Evolutionary conservation across 2,888 invertebrate species (phyloP).

Genomic region (Camponotus fellah): DNA sequence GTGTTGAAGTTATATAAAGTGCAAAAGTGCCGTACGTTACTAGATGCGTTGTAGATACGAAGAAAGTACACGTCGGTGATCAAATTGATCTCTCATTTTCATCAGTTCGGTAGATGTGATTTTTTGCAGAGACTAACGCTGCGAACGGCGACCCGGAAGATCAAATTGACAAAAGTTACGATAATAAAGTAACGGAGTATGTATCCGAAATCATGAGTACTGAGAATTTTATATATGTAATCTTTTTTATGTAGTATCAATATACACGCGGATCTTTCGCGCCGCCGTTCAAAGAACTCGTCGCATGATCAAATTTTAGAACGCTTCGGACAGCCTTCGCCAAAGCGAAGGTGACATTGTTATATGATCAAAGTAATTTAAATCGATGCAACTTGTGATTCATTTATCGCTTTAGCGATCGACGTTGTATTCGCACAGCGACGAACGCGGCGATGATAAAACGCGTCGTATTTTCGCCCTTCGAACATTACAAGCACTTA

Average conservation of each 20-base stretch:
- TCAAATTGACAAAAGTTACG: conserved; percentile 49
- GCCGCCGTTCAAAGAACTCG: conserved; percentile 60
- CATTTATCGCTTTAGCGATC: conserved; percentile 60
- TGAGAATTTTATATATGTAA: conserved; percentile 58
- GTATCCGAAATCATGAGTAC: conserved; percentile 30
- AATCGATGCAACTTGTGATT: conserved; percentile 54
- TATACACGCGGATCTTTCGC: conserved; percentile 47
- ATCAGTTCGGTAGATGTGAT: conserved; percentile 47
- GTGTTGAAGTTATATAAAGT: conserved; percentile 26
- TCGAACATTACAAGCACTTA: conserved; percentile 64
- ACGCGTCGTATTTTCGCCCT: conserved; percentile 57
- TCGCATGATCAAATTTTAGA: conserved; percentile 52
- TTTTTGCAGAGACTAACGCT: conserved; percentile 43
- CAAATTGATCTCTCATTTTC: conserved; percentile 57
- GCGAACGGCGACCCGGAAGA: conserved; percentile 48
- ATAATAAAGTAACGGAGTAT: conserved; percentile 43
- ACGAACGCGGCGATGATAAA: conserved; percentile 42
- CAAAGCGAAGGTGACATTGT: conserved; percentile 47
- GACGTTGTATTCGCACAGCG: conserved; percentile 65
- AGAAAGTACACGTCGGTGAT: conserved; percentile 48
- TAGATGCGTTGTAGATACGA: conserved; percentile 47
- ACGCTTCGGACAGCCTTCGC: conserved; percentile 45
- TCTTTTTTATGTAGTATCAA: conserved; percentile 58
- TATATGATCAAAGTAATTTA: conserved; percentile 61
- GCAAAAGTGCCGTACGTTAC: conserved; percentile 14